A percentile compares a stretch with the other conserved stretches of the same genome.
These are phyloP conservation scores for Agrochola lota DNA, from an alignment of 2,888 invertebrate species.

Conservation along the genomic window DNA sequence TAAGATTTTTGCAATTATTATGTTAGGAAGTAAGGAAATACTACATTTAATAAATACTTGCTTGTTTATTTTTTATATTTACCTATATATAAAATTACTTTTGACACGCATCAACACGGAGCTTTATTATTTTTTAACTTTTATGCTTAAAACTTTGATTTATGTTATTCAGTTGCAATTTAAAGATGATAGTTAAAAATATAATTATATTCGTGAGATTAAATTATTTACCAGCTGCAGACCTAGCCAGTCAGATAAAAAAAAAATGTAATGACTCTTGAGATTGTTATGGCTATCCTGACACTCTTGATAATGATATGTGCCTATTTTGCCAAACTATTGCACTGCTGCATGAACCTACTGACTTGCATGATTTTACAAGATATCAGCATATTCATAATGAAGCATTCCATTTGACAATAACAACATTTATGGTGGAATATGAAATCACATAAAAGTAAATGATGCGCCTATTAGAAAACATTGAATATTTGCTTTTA, in stretches of 20 bases:
- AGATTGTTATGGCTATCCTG: background rate
- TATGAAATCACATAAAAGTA: background rate
- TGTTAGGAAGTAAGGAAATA: background rate
- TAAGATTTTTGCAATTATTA: background rate
- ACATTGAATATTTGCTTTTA: background rate
- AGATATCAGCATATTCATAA: conserved; percentile 14
- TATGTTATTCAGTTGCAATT: background rate
- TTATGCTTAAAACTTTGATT: background rate
- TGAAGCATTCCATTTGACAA: background rate
- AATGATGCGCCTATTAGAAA: background rate
- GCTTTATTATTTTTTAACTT: background rate
- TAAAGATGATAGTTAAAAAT: too few relatives aligned
- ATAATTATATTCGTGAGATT: background rate
- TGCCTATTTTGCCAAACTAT: background rate
- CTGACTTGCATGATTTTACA: conserved; percentile 2
- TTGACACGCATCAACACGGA: background rate
- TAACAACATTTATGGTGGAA: background rate
- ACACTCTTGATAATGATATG: background rate
- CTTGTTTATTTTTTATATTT: background rate
- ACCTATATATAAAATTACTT: background rate
- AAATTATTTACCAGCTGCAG: background rate
- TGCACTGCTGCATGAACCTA: background rate
- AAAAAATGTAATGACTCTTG: background rate
- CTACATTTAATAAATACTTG: background rate
- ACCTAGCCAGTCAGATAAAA: background rate